Evolutionary conservation across 2,888 invertebrate genomes (phyloP), one percentile per base, ranked within the genome.

Genomic region (Dryadula phaetusa): DNA sequence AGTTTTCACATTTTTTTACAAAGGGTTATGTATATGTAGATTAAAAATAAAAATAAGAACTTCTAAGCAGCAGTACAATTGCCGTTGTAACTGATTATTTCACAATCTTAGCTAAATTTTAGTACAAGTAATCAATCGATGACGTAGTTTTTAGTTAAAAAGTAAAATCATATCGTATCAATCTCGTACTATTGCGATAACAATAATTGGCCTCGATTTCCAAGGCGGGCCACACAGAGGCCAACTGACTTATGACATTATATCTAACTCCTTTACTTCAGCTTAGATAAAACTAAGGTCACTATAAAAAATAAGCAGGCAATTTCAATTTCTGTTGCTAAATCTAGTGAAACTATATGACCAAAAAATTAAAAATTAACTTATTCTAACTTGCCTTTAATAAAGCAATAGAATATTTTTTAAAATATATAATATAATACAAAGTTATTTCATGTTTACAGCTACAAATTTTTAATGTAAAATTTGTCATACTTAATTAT

Each of bases 151-250:
- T 2, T 28, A 28, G 28, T 52, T 52, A 28, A 25, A 52, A 4
- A 16, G 28, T 28, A 52, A 16, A 52, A 52, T 52, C n/a, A 16
- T 52, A 52, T 52, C 28, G 4, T 52, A 16, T 16, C 7, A 0
- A 52, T 52, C 49, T 28, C 16, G 28, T 52, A 52, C 28, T 49
- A 16, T 25, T 52, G 3, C 28, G 49, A 28, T 28, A 52, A 28
- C 10, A 52, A 16, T 28, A 25, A 25, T 28, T 28, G 49, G 49
- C 49, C 49, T 52, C 49, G n/a, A 10, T 3, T 52, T 25, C 6
- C 16, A n/a, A 10, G n/a, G 49, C 49, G n/a, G 22, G 49, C 49
- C 49, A 52, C 25, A 8, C 10, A 52, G 25, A 52, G 49, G 28
- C 49, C 49, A 28, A 28, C n/a, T 14, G 14, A 47, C 37, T 25